phyloP scores from a whole-genome alignment of 1,140 invertebrate genomes.

The Papilio xuthus region DNA sequence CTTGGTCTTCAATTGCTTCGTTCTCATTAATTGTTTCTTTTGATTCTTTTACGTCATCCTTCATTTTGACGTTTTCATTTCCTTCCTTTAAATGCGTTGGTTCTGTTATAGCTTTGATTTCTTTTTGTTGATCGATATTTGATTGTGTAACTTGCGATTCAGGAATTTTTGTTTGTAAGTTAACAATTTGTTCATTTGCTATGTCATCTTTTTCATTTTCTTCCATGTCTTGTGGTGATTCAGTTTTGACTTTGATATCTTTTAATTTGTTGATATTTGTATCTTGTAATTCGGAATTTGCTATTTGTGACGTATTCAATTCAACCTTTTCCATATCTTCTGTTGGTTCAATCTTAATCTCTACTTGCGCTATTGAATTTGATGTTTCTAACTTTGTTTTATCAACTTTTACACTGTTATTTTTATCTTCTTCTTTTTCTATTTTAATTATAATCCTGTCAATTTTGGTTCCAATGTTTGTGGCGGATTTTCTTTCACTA shows the following conservation, averaged over 20 bases:
- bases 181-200: background rate
- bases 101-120: no score
- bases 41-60: background rate
- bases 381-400: no score
- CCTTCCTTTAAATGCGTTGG: background rate
- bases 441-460: background rate
- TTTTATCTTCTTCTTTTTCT: background rate
- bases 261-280: background rate
- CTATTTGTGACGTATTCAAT: no score
- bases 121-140: background rate
- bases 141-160: background rate
- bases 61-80: background rate
- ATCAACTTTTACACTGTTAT: background rate
- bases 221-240: background rate
- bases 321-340: background rate
- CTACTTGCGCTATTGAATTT: no score
- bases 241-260: background rate
- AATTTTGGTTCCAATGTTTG: background rate
- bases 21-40: background rate
- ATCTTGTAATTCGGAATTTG: background rate
- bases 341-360: background rate
- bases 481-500: background rate
- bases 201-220: background rate
- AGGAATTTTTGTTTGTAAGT: background rate
- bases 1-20: slow-evolving; percentile 50